Base-by-base conservation (phyloP, 2,113 vertebrate species). In the Cyprinodon tularosa region DNA sequence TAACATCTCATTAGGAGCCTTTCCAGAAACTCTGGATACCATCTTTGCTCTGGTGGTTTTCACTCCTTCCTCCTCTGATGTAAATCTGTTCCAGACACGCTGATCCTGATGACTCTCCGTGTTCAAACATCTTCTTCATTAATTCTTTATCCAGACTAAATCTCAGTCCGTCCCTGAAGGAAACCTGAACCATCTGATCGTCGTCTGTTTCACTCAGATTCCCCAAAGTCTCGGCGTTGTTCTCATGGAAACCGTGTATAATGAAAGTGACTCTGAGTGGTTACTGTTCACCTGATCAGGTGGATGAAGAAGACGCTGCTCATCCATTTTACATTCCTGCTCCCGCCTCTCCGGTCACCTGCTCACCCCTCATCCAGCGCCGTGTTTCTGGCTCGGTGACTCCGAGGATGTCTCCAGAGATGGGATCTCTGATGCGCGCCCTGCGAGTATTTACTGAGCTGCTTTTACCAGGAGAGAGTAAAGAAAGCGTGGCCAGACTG, bases 331-430 rank as follows among this genome's bases (percentile, higher is more conserved):
- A 78, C 86, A 83, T 91, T 74, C 74, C 62, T 37, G 64, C 60
- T 72, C 72, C 69, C 69, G 77, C 68, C 82, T 75, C 66, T 38
- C 62, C 12, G 36, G 63, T 89, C 84, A 89, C 88, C 91, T 91
- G 90, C 89, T 87, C 82, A 91, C 89, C 89, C 84, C 76, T 72
- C 88, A 88, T 86, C 84, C 84, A 74, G 42, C 80, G 39, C 77
- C 72, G 78, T 61, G 66, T 90, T 85, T 86, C 77, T 69, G 86
- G 81, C 69, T 88, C 75, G 22, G 50, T 78, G 86, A 38, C 66
- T 68, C 38, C 64, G 68, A 77, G 12, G 6, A 73, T 38, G 66
- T 86, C 83, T 82, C 78, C 74, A 0, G 62, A 90, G 88, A 92
- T 90, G 82, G 79, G 78, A 83, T 89, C 81, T 88, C 50, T 82